Evolutionary conservation across 1,140 invertebrate species (phyloP), one percentile per base, ranked within the genome.

Genomic region (Bombus affinis): DNA sequence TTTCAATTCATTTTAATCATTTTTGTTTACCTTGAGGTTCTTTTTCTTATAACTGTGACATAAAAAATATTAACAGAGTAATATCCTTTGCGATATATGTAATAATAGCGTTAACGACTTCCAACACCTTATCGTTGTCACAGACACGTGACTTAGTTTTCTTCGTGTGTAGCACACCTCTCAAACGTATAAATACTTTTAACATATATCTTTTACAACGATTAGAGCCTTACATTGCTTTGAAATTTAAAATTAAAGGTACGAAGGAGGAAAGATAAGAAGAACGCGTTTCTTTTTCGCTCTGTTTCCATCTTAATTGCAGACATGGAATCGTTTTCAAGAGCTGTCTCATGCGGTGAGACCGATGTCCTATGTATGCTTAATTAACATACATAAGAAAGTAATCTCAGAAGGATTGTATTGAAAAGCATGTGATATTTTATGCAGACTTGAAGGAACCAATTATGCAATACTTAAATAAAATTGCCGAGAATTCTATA

Each of bases 161-260:
- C 66, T 68, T 73, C 28, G 8, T 70, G 68, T 5, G 68, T 28
- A 28, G 0, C 37, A 39, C 10, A 5, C 28, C 25, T 13, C 13
- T n/a, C 28, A n/a, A 42, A 65, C n/a, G 35, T 32, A 25, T 32
- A 81, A 70, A 39, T 70, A n/a, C 2, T 39, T 70, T 18, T 12
- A 35, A 35, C 44, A 18, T 35, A 28, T 62, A 62, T 6, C 15
- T 32, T 57, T 71, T 28, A 32, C 28, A 57, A 5, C 62, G 35
- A 47, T 71, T 57, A 42, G 53, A 70, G 18, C n/a, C 8, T 81
- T 53, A 22, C 42, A 71, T 72, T 22, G 18, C 79, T 81, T 81
- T 57, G 35, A 39, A 70, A 35, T 13, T 22, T 71, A 13, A 53
- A 71, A 57, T 9, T 37, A n/a, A 59, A 25, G 22, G 66, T 37